Evolutionary conservation across 2,888 invertebrate genomes (phyloP).

Genomic region (Gordius sp.): DNA sequence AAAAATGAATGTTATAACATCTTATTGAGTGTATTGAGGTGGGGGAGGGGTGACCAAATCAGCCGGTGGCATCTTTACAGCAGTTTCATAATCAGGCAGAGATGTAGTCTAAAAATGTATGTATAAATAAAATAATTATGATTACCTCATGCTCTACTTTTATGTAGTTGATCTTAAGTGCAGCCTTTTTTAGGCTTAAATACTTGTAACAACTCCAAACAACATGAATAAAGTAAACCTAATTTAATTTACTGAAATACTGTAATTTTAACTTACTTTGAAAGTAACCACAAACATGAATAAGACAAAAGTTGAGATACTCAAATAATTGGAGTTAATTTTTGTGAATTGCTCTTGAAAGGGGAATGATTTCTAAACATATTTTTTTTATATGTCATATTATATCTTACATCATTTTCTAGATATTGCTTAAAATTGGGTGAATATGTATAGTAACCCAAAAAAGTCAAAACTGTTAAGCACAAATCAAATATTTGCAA

Average conservation of each 20-base stretch:
- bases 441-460: not conserved
- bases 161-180: conserved; percentile 1
- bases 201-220: conserved; percentile 14
- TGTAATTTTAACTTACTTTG: too few relatives aligned
- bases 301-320: too few relatives aligned
- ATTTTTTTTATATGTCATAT: too few relatives aligned
- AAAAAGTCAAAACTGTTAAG: not conserved
- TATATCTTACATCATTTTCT: not conserved
- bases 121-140: not conserved
- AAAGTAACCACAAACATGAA: too few relatives aligned
- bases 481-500: not conserved
- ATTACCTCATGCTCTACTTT: conserved; percentile 10
- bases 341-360: too few relatives aligned
- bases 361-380: too few relatives aligned
- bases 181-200: not conserved
- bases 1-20: not conserved
- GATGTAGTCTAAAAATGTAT: conserved; percentile 10
- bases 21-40: not conserved
- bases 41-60: not conserved
- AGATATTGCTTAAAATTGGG: not conserved
- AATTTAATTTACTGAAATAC: too few relatives aligned
- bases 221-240: conserved; percentile 2
- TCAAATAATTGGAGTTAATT: too few relatives aligned
- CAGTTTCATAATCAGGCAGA: conserved; percentile 8
- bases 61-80: conserved; percentile 5